Conservation (phyloP, 2,888 invertebrate species). For the Meta bourneti region DNA sequence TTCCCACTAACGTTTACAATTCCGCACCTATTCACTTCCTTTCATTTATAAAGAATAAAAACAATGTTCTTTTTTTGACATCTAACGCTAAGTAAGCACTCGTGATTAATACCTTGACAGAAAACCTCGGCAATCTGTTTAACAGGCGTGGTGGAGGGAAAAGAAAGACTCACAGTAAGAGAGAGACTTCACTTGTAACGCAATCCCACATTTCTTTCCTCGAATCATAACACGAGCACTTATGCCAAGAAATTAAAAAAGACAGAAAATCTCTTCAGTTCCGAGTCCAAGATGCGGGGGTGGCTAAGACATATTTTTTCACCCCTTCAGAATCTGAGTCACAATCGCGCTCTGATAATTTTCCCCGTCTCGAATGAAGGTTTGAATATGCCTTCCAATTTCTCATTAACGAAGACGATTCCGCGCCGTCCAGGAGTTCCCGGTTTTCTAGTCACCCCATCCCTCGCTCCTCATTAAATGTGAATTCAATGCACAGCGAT, state of each 20-base stretch:
- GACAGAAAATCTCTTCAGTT: slow-evolving; percentile 59
- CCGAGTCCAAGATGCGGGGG: slow-evolving; percentile 64
- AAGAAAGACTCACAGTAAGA: neutral
- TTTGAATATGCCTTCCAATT: slow-evolving; percentile 45
- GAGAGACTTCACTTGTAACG: slow-evolving; percentile 25
- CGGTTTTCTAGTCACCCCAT: slow-evolving; percentile 44
- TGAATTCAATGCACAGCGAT: neutral
- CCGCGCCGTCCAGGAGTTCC: slow-evolving; percentile 26
- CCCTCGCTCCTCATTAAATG: slow-evolving; percentile 16
- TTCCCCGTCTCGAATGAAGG: slow-evolving; percentile 45
- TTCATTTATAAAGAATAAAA: neutral
- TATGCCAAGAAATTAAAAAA: slow-evolving; percentile 63
- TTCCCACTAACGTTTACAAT: too few relatives aligned
- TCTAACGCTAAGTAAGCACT: slow-evolving; percentile 31
- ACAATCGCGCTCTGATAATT: slow-evolving; percentile 76
- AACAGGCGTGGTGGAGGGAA: slow-evolving; percentile 41
- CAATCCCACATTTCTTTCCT: slow-evolving; percentile 32
- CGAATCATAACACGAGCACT: slow-evolving; percentile 55
- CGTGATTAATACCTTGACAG: slow-evolving; percentile 53
- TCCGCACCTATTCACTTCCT: neutral
- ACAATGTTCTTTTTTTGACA: slow-evolving; percentile 32
- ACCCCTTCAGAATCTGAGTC: slow-evolving; percentile 66
- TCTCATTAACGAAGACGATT: slow-evolving; percentile 74
- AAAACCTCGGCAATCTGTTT: slow-evolving; percentile 33
- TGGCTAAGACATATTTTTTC: slow-evolving; percentile 49